Conservation (phyloP, 2,888 invertebrate genomes). For the Diachrysia chrysitis region DNA sequence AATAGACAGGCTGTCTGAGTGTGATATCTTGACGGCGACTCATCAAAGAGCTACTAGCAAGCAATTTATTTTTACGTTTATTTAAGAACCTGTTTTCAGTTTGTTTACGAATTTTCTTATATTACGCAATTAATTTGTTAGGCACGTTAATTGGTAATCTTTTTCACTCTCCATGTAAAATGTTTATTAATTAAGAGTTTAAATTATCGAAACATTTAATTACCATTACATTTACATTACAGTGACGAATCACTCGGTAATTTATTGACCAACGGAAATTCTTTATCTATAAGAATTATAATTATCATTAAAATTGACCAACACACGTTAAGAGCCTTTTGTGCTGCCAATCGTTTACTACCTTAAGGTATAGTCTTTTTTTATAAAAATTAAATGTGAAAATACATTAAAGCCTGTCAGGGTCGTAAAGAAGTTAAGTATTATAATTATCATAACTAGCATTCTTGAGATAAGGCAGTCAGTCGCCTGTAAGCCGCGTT, state of each 20-base stretch:
- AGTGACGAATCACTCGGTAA: background rate
- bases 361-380: slow-evolving; percentile 36
- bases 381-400: slow-evolving; percentile 52
- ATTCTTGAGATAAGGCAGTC: slow-evolving; percentile 80
- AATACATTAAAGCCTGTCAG: slow-evolving; percentile 59
- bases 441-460: slow-evolving; percentile 74
- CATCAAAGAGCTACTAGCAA: no score
- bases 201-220: background rate
- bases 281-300: background rate
- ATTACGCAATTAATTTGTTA: background rate
- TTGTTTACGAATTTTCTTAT: background rate
- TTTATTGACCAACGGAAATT: background rate
- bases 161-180: background rate
- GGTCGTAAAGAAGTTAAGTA: slow-evolving; percentile 65
- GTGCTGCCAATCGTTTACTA: slow-evolving; percentile 19
- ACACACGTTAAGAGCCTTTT: slow-evolving; percentile 3
- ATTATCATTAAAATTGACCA: background rate
- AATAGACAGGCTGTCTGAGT: background rate
- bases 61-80: no score
- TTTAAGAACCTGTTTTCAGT: background rate
- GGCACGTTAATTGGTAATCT: slow-evolving; percentile 1
- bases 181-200: background rate
- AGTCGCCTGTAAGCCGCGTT: slow-evolving; percentile 69
- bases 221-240: background rate
- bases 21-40: background rate